phyloP scores from a whole-genome alignment of 2,888 invertebrate genomes.

The Tenodera sinensis region DNA sequence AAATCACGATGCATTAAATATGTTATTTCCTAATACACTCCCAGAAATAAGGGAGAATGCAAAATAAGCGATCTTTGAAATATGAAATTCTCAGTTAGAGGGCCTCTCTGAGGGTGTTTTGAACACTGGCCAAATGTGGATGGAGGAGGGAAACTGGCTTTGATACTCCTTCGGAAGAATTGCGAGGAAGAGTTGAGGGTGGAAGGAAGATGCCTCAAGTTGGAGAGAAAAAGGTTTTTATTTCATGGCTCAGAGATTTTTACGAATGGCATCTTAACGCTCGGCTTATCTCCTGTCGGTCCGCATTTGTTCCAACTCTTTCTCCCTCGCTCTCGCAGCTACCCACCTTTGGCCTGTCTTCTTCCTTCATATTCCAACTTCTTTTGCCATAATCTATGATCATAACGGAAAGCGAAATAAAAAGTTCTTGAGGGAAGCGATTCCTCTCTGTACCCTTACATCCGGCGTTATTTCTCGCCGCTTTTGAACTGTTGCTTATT shows the following conservation, averaged over 20 bases:
- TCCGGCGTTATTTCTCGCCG: neutral
- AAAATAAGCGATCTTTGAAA: neutral
- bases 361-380: constrained; percentile 2
- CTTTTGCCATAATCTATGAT: neutral
- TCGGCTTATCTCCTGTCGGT: constrained; percentile 22
- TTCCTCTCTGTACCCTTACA: neutral
- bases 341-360: neutral
- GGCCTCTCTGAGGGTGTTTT: neutral
- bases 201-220: constrained; percentile 12
- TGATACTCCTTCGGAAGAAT: constrained; percentile 15
- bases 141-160: neutral
- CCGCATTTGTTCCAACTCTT: constrained; percentile 21
- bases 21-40: neutral
- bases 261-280: constrained; percentile 27
- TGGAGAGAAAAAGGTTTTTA: constrained; percentile 20
- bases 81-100: neutral
- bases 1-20: neutral
- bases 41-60: neutral
- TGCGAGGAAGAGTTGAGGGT: neutral
- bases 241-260: constrained; percentile 25
- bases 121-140: constrained; percentile 12
- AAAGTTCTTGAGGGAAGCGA: neutral
- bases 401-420: neutral
- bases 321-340: neutral
- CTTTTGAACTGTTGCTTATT: neutral